Base-by-base conservation (phyloP, 2,113 vertebrate species). In the Brachyhypopomus gauderio region DNA sequence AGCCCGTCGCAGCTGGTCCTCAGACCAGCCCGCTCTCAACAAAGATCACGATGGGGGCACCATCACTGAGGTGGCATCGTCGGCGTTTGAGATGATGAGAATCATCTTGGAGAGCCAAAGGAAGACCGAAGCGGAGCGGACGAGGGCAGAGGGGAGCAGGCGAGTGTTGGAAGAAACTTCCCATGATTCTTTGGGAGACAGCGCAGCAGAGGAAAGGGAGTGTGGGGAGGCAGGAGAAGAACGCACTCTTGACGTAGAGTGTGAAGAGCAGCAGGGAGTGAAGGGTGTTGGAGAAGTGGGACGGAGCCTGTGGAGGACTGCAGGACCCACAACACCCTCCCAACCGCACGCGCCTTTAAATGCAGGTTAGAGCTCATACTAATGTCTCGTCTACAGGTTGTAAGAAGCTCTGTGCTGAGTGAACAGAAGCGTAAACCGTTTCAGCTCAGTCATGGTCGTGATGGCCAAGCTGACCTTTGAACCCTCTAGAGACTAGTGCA, bases 21-120 rank as follows among this genome's bases (percentile, higher is more conserved):
- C 76, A 81, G 70, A 7, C 59, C 23, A 45, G 34, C 5, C 71
- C 27, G 41, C 11, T 60, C 4, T 30, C 56, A 25, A 4, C 17
- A 72, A 64, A 23, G 55, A 75, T 27, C 2, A 55, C 6, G 5
- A 34, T 52, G 14, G 19, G 5, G 70, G 20, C 34, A 16, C 34
- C 9, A 55, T 14, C 63, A 27, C 56, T 27, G 19, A 66, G 19
- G 30, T 48, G 9, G 25, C 70, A 12, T 82, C 81, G 27, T 72
- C 77, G 36, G 80, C 76, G 56, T 45, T 82, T 66, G 79, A 86
- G 23, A 64, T 73, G 56, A 72, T 84, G 62, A 80, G 67, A 62
- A 74, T 73, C 30, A 27, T 82, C 62, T 34, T 84, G 23, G 77
- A 79, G 38, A 73, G 58, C 5, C 45, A 64, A 30, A 34, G 34